Conservation (phyloP, 2,113 vertebrate genomes). For the Mustela nigripes region DNA sequence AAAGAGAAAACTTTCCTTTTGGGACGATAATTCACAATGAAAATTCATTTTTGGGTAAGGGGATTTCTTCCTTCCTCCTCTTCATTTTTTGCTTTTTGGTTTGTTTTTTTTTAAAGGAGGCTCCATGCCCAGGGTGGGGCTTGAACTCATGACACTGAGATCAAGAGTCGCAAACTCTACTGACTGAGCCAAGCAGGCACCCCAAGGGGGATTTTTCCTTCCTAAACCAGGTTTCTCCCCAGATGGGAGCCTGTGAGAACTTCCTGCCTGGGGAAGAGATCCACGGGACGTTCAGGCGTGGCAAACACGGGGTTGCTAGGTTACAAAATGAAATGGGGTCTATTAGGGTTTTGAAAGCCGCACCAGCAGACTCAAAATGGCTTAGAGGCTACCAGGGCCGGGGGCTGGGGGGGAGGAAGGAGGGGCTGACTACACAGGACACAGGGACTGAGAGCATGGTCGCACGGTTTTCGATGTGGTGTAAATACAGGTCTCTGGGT, state of each 20-base stretch:
- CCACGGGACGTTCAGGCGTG: fast-evolving
- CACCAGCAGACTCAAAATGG: background rate
- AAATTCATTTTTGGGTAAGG: background rate
- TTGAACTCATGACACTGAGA: background rate
- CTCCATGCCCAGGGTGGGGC: background rate
- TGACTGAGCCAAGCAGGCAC: background rate
- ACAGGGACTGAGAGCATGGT: fast-evolving
- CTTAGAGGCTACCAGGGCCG: background rate
- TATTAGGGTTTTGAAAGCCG: background rate
- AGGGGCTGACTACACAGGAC: background rate
- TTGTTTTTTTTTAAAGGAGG: background rate
- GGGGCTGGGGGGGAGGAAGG: no score
- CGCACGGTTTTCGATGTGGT: background rate
- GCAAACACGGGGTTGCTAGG: background rate
- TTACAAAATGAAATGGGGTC: background rate
- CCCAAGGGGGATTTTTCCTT: background rate
- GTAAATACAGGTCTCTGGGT: fast-evolving
- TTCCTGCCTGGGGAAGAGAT: background rate
- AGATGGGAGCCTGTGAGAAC: background rate
- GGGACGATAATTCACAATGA: background rate
- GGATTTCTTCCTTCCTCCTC: background rate
- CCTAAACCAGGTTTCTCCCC: background rate
- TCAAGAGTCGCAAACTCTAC: background rate
- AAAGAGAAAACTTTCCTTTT: background rate
- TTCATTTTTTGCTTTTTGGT: background rate